Percentiles rank a stretch among this genome's conserved stretches.
phyloP scores from a whole-genome alignment of 2,888 invertebrate species.

The Acrocera orbiculus region DNA sequence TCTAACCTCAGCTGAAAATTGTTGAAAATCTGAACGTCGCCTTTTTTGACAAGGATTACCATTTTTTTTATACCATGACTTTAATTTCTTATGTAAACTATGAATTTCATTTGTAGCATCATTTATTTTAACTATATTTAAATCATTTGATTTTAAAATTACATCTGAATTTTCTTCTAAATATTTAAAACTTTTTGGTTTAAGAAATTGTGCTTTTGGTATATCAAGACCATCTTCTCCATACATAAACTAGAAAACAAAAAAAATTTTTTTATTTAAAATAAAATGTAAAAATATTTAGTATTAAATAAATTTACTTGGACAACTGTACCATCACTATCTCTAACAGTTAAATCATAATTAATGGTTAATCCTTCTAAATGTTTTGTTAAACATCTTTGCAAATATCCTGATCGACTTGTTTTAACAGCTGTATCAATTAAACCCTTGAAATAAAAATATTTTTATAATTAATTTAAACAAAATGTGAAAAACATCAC shows the following conservation, averaged over 20 bases:
- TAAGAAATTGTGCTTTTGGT: conserved; percentile 68
- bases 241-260: conserved; percentile 49
- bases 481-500: neutral
- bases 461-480: neutral
- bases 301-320: conserved; percentile 37
- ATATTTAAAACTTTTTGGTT: conserved; percentile 55
- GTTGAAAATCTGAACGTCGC: conserved; percentile 37
- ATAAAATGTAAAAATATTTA: neutral
- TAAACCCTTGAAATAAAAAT: conserved; percentile 46
- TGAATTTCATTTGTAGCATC: conserved; percentile 34
- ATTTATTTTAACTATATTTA: conserved; percentile 41
- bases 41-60: conserved; percentile 32
- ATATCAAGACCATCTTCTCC: conserved; percentile 92
- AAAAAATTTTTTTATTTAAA: conserved; percentile 1
- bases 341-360: conserved; percentile 91
- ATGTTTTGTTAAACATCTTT: conserved; percentile 93
- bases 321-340: conserved; percentile 81
- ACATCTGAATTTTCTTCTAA: conserved; percentile 62
- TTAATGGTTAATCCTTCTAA: conserved; percentile 84
- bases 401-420: conserved; percentile 93
- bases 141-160: conserved; percentile 38
- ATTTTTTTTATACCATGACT: conserved; percentile 43
- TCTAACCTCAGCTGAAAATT: conserved; percentile 38
- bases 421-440: conserved; percentile 99
- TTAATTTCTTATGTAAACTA: conserved; percentile 39